Base-by-base conservation (phyloP, 2,888 invertebrate genomes). In the Lasius fuliginosus region DNA sequence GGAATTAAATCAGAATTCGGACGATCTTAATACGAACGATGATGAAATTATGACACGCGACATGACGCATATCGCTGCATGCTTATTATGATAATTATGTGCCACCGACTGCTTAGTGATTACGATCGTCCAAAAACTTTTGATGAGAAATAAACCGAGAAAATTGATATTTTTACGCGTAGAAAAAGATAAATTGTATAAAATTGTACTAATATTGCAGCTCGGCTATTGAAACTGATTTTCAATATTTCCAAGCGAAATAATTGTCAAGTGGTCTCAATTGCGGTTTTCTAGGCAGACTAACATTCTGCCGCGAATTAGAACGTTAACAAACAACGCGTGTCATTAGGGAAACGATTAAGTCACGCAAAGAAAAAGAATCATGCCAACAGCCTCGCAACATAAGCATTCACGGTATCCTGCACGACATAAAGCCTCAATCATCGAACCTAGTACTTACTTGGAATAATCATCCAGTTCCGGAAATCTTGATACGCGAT, bases 291-390 rank as follows among this genome's bases (percentile, higher is more conserved):
- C 86, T 27, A 56, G 15, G 76, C 86, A 88, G 58, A 62, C 58
- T 40, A 27, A 74, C 71, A 65, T 83, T 58, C 40, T 69, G 23
- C 23, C 42, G 71, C n/a, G 40, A 85, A 82, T 79, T 81, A 58
- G 62, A 56, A 81, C 58, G 73, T 82, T 85, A 86, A 88, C 74
- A 76, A 84, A 79, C 75, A 58, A 58, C 60, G 58, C 75, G 73
- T 74, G 68, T 87, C 81, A 73, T 86, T 82, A 76, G 27, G 46
- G 46, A 46, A 79, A 65, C 76, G 76, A 89, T 86, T 83, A 86
- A 84, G 65, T 27, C 27, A n/a, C n/a, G n/a, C 9, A 30, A 27
- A 42, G n/a, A 74, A 82, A 71, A 79, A 77, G 27, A 56, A 36
- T 30, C 40, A 23, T 56, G 40, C 15, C 53, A 4, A 11, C 42